Base-by-base conservation (phyloP, 1,140 invertebrate genomes). In the Megalonaias nervosa region DNA sequence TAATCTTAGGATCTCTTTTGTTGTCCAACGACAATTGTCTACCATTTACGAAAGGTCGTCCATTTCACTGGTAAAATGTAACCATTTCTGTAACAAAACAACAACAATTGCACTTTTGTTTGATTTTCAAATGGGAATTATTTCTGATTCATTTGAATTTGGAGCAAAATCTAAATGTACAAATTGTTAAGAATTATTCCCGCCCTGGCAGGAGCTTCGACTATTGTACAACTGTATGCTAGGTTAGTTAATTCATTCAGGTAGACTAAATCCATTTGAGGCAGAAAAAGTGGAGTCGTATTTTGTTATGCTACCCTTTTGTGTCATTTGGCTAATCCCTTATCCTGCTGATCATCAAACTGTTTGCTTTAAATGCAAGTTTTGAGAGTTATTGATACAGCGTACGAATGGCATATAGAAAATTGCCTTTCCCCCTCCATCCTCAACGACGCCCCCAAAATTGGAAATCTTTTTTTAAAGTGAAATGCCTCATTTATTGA, bases 141-240 rank as follows among this genome's bases (percentile, higher is more conserved):
- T 59, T 73, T 68, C 71, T 64, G 74, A 68, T 71, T 78, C 76
- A 78, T 78, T 78, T 73, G 74, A 73, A 78, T 58, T 78, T 70
- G 69, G 76, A 48, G 38, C 69, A 78, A 71, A 71, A 78, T 78
- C 76, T 57, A 78, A 78, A 78, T 78, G 73, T 69, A 78, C 76
- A 78, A 78, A 78, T 78, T 71, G 71, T 71, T 59, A 78, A 78
- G 76, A 78, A 73, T 67, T 61, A 73, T 67, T 78, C 76, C 76
- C 76, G 76, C 76, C 76, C 74, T 61, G 66, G 65, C 60, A 72
- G 61, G 71, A 72, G 67, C 66, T 55, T 17, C 16, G 23, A 57
- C 71, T 74, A 73, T 77, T 73, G 74, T 69, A 67, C 61, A 38
- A 56, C 56, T 62, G 65, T 59, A 78, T 67, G 76, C 55, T 21